Evolutionary conservation across 1,140 invertebrate genomes (phyloP).

Genomic region (Drosophila parvula): DNA sequence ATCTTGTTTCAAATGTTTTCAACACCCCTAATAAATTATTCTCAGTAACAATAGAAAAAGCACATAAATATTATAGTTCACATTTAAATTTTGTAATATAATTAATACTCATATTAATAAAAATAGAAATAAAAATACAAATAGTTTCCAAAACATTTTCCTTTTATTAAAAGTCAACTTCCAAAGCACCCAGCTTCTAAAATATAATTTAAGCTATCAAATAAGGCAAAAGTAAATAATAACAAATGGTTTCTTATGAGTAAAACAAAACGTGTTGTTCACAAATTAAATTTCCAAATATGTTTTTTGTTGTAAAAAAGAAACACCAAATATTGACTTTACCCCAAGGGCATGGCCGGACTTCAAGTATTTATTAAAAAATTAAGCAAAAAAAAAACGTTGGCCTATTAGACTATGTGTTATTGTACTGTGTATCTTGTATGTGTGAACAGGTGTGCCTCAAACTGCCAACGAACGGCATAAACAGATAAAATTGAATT

Average conservation of each 20-base stretch:
- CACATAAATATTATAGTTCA: no score
- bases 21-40: no score
- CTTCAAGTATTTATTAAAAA: conserved; percentile 25
- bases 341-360: conserved; percentile 3
- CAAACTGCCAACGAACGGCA: conserved; percentile 8
- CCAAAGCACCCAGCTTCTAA: no score
- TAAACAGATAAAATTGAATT: conserved; percentile 3
- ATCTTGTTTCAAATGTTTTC: no score
- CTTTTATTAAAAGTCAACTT: no score
- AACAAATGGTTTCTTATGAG: background rate
- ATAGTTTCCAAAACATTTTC: no score
- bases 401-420: background rate
- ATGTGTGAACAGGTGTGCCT: conserved; percentile 23
- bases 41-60: no score
- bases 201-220: no score
- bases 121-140: no score
- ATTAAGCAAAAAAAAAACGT: conserved; percentile 12
- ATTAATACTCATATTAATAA: no score
- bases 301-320: background rate
- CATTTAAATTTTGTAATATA: no score
- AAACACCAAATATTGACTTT: conserved; percentile 10
- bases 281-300: background rate
- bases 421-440: background rate
- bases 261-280: background rate
- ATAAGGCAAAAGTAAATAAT: background rate